These are phyloP conservation scores for Hippopotamyrus pictus DNA, from an alignment of 2,797 vertebrate genomes.

Conservation along the genomic window DNA sequence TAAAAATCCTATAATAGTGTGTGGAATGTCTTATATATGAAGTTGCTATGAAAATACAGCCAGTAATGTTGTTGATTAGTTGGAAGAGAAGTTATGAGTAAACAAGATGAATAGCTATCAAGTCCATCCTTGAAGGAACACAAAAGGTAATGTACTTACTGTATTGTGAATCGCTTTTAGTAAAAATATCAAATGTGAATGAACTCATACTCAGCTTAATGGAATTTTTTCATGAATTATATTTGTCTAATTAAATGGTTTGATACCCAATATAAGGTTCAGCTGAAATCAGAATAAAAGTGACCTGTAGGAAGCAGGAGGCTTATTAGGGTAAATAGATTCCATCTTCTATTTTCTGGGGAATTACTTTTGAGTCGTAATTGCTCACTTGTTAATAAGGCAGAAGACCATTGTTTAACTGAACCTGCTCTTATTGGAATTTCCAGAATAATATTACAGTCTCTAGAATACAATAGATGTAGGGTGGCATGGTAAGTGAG, in stretches of 20 bases:
- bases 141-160: neutral
- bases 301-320: neutral
- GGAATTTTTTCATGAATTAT: neutral
- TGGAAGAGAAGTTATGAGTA: neutral
- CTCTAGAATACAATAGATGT: neutral
- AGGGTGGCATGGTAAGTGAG: neutral
- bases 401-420: neutral
- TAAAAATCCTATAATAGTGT: neutral
- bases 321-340: neutral
- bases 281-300: neutral
- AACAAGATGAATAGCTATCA: neutral
- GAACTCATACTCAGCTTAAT: neutral
- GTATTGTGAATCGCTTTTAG: neutral
- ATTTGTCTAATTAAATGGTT: neutral
- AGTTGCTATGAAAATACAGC: neutral
- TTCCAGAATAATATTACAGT: neutral
- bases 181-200: neutral
- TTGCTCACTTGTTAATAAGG: neutral
- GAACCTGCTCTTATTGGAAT: neutral
- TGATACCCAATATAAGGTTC: neutral
- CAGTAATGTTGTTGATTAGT: neutral
- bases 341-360: neutral
- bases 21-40: neutral
- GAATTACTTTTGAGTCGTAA: neutral
- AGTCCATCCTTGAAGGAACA: neutral